Base-by-base conservation (phyloP, 2,888 invertebrate genomes). In the Notodromas monacha region DNA sequence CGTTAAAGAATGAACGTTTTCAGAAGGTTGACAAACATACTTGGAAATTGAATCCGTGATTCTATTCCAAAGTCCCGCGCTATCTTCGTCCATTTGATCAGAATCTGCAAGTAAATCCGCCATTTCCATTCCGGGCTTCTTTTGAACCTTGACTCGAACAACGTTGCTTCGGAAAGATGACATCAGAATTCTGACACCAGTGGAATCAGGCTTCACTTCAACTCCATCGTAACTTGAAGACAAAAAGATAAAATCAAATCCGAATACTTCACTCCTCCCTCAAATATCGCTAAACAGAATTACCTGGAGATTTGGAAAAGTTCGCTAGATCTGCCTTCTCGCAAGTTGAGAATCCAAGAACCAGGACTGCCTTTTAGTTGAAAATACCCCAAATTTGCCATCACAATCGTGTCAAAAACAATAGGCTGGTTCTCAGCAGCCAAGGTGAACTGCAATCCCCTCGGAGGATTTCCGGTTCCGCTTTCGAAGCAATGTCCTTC, bases 331-430 rank as follows among this genome's bases (percentile, higher is more conserved):
- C 84, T 61, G 4, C 96, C 96, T 29, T 84, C 76, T 15, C 96
- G 57, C 3, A 96, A 57, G 4, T 67, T 58, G 35, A 96, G 50
- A 13, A 68, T 54, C 92, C 92, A 96, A 6, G 79, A 74, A 1
- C 96, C 96, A 2, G 96, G 92, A 48, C 76, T 81, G 0, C 92
- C 92, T 53, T 92, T 92, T 15, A 96, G 55, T 53, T 84, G 81
- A 57, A 96, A 92, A 52, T 96, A 96, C 10, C 96, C 96, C 40
- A 99, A 58, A 53, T 99, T 96, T 4, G 92, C 92, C 96, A 99
- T 99, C n/a, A 96, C 92, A 40, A 92, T 92, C 12, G 96, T 96
- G 50, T 96, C 96, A n/a, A n/a, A n/a, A 39, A 76, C 26, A 49
- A 47, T 29, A 45, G 35, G 14, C 6, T 45, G 42, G 10, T 47